These are phyloP conservation scores for Hofmannophila pseudospretella DNA, from an alignment of 2,888 invertebrate genomes.

Conservation along the genomic window DNA sequence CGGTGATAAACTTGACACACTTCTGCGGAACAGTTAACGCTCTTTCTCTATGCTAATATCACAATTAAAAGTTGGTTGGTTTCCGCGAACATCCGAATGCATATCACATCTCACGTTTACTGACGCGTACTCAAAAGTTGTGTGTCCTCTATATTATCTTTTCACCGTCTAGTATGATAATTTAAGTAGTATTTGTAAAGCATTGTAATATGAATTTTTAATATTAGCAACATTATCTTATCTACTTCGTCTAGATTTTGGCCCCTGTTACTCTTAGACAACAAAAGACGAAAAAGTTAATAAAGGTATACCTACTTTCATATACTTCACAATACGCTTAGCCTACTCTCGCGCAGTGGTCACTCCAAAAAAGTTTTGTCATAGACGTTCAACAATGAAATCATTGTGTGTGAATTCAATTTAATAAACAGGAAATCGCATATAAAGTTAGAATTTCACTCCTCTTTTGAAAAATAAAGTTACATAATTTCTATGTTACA, in stretches of 20 bases:
- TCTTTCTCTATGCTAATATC: not conserved
- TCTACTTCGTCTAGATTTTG: too few relatives aligned
- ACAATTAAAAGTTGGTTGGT: not conserved
- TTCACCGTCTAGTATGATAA: too few relatives aligned
- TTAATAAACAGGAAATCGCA: not conserved
- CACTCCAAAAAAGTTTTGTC: too few relatives aligned
- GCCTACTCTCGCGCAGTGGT: too few relatives aligned
- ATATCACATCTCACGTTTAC: not conserved
- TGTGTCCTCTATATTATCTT: too few relatives aligned
- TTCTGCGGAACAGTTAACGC: slow-evolving; percentile 22
- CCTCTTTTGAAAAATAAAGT: not conserved
- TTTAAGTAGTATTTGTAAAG: too few relatives aligned
- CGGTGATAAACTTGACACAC: slow-evolving; percentile 56
- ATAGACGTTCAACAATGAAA: not conserved
- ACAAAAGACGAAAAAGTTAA: too few relatives aligned
- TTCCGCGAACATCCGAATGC: not conserved
- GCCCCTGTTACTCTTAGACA: too few relatives aligned
- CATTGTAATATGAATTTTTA: too few relatives aligned
- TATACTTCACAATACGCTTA: too few relatives aligned
- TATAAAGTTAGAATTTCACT: not conserved
- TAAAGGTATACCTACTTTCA: too few relatives aligned
- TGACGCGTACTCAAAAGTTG: not conserved
- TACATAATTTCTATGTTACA: not conserved
- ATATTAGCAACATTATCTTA: too few relatives aligned
- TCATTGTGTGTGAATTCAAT: not conserved